Evolutionary conservation across 2,797 vertebrate genomes (phyloP), one percentile per base, ranked within the genome.

Genomic region (Helarctos malayanus): DNA sequence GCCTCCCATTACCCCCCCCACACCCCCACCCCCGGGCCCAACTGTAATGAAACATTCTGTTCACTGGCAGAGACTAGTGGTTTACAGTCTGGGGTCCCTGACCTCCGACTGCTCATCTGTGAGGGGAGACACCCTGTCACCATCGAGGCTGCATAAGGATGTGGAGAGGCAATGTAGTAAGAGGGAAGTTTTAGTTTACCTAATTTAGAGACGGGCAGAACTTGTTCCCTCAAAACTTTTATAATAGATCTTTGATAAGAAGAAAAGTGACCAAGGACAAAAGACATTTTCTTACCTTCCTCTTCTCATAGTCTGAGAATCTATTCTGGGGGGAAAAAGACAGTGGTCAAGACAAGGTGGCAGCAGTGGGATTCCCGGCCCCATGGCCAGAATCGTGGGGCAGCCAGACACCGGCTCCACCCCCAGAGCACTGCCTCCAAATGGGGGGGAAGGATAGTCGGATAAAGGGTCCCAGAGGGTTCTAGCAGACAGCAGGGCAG

Each of bases 271-370:
- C 14, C 35, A 41, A 80, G 16, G 19, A 45, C 21, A 54, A 69
- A 45, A 68, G 35, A 41, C 5, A 7, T 38, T 7, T n/a, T 92
- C 97, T 97, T 98, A 99, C 99, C 99, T 99, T 99, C 98, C 98
- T 99, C 98, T 98, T 99, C 98, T 99, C 99, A 1, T 99, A 99
- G 98, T 99, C 99, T 61, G 98, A 99, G 98, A 99, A 99, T 96
- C 99, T 99, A 94, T 98, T 99, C 99, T 99, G 99, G 93, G 99
- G 98, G 96, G 96, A 97, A 25, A 90, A 61, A 85, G 78, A 54
- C 2, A 35, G 97, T 7, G 89, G 52, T 95, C 97, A 94, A 92
- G 38, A 71, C 23, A 23, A 3, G n/a, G 32, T 1, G 16, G 54
- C 49, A n/a, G 47, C 16, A 56, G 29, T 5, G 65, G 52, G 71